Percentiles rank a stretch among this genome's conserved stretches.
phyloP scores from a whole-genome alignment of 1,140 invertebrate species.

The Euborellia annulipes region DNA sequence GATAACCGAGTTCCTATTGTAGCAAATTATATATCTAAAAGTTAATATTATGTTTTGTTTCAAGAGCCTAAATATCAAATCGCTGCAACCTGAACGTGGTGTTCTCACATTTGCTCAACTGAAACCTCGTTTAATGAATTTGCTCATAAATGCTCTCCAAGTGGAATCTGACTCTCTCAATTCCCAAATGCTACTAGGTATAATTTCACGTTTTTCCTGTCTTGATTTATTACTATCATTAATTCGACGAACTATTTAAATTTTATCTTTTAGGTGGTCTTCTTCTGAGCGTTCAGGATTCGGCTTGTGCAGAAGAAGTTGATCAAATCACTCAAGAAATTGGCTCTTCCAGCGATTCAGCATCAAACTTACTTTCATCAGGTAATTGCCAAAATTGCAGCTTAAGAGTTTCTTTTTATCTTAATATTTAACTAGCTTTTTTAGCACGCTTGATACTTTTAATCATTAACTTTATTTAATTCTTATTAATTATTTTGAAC shows the following conservation, averaged over 20 bases:
- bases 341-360: conserved; percentile 33
- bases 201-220: conserved; percentile 15
- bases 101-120: conserved; percentile 58
- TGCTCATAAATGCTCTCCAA: conserved; percentile 71
- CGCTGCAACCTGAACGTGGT: conserved; percentile 17
- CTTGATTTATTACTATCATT: too few relatives aligned
- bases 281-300: conserved; percentile 63
- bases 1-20: too few relatives aligned
- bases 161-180: conserved; percentile 75
- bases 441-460: conserved; percentile 2
- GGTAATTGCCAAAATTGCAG: conserved; percentile 32
- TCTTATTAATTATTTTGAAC: conserved; percentile 2
- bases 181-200: conserved; percentile 79
- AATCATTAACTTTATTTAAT: conserved; percentile 2
- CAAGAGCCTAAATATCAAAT: too few relatives aligned
- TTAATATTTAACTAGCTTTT: not conserved
- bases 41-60: too few relatives aligned
- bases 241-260: not conserved
- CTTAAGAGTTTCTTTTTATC: not conserved
- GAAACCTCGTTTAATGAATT: conserved; percentile 65
- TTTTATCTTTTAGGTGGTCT: conserved; percentile 38
- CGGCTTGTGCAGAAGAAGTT: conserved; percentile 57
- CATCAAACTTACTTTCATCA: conserved; percentile 51
- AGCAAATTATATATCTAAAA: too few relatives aligned
- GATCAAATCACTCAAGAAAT: conserved; percentile 41